phyloP scores from a whole-genome alignment of 2,113 vertebrate species.

The Pachypanchax playfairii region DNA sequence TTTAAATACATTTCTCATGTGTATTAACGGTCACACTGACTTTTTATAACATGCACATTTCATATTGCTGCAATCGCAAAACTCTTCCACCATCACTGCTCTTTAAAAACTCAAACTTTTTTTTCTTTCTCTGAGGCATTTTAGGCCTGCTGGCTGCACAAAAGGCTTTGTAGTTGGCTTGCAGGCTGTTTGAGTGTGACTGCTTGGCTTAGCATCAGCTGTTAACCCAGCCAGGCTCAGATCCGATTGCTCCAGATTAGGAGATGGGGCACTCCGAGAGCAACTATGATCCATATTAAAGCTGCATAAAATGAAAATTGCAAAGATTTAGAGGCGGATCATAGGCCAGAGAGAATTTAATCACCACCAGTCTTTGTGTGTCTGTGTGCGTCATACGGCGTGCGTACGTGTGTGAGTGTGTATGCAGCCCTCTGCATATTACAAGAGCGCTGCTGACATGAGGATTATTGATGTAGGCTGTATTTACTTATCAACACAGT shows the following conservation, averaged over 20 bases:
- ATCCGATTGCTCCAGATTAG: constrained; percentile 91
- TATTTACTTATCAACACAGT: constrained; percentile 84
- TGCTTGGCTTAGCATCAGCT: constrained; percentile 81
- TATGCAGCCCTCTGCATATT: constrained; percentile 68
- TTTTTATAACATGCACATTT: background rate
- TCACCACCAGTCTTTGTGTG: constrained; percentile 82
- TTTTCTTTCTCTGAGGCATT: constrained; percentile 8
- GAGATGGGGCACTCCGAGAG: constrained; percentile 81
- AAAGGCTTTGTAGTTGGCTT: constrained; percentile 60
- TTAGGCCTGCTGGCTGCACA: constrained; percentile 26
- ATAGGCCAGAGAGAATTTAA: constrained; percentile 88
- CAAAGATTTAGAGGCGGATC: constrained; percentile 91
- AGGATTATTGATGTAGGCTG: constrained; percentile 83
- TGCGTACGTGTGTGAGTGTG: constrained; percentile 41
- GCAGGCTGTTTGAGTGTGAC: constrained; percentile 76
- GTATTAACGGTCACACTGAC: background rate
- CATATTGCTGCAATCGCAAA: background rate
- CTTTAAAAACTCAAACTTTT: constrained; percentile 6
- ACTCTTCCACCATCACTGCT: constrained; percentile 1
- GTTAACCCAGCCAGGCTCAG: constrained; percentile 85
- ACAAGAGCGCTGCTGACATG: constrained; percentile 75
- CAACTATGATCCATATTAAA: constrained; percentile 93
- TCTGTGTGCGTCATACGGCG: constrained; percentile 63
- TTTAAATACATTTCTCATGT: background rate
- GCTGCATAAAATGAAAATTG: constrained; percentile 97